Evolutionary conservation across 2,113 vertebrate genomes (phyloP), one percentile per base, ranked within the genome.

Genomic region (Sus scrofa): DNA sequence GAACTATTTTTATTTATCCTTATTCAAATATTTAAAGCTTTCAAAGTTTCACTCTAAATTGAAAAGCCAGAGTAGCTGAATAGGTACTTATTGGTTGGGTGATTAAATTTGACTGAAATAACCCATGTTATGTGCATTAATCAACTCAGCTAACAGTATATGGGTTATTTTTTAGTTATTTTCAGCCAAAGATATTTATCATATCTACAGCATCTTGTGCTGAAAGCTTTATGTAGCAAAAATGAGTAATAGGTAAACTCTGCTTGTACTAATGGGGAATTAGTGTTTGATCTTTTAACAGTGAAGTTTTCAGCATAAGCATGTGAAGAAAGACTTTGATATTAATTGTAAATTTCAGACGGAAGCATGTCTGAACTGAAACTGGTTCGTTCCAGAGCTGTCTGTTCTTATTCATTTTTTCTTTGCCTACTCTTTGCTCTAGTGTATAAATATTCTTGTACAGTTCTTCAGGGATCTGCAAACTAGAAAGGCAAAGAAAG

Each of bases 351-450:
- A 14, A 1, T 94, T 98, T 98, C 93, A 97, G 96, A 95, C 85
- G 58, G 83, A 97, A 90, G 50, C 44, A 37, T 94, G 90, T 97
- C 58, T 93, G 95, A 1, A 0, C 68, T 97, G 77, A 95, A 95
- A 97, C 67, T 92, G 90, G 96, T 97, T 97, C 95, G 95, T 88
- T 96, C 96, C 88, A 87, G 75, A 79, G 74, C 56, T 0, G 8
- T 91, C 75, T 98, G 97, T 98, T 98, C 97, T 91, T 97, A 79
- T 81, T 97, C 87, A 87, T 98, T 84, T 98, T 97, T 97, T 96
- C 96, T 98, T 95, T 74, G 93, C 86, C 96, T 0, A 3, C 95
- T 98, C 95, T 94, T 92, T 96, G 85, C 93, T 97, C 92, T 97
- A 96, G 78, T 86, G 73, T 86, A 78, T 96, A 96, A 98, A 98